Conservation (phyloP, 2,113 vertebrate species). For the Elanoides forficatus region DNA sequence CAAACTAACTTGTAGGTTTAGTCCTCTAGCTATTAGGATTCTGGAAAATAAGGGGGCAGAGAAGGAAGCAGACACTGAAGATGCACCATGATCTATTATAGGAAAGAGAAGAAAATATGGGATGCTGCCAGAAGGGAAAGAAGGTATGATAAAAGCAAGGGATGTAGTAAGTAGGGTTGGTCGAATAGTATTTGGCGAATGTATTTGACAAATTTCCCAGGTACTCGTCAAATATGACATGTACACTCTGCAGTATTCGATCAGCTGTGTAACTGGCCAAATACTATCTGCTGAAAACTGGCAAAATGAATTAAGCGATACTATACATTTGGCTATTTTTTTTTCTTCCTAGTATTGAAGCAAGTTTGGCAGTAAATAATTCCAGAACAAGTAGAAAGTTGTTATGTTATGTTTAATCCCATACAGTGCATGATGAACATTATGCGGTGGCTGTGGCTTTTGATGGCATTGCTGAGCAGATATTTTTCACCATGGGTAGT, state of each 20-base stretch:
- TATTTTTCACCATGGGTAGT: slow-evolving; percentile 60
- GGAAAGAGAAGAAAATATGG: slow-evolving; percentile 67
- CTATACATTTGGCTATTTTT: not conserved
- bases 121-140: slow-evolving; percentile 65
- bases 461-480: slow-evolving; percentile 59
- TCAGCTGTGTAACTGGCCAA: slow-evolving; percentile 53
- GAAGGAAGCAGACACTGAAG: slow-evolving; percentile 63
- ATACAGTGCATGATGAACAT: slow-evolving; percentile 28
- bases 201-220: slow-evolving; percentile 58
- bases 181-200: slow-evolving; percentile 49
- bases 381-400: slow-evolving; percentile 8
- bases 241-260: not conserved
- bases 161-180: slow-evolving; percentile 54
- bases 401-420: not conserved
- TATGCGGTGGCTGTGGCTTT: slow-evolving; percentile 55
- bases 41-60: slow-evolving; percentile 54
- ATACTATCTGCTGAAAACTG: slow-evolving; percentile 61
- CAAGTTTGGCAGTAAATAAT: slow-evolving; percentile 34
- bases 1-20: slow-evolving; percentile 63
- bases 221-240: slow-evolving; percentile 48
- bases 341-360: not conserved
- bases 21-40: slow-evolving; percentile 61
- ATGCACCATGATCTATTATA: slow-evolving; percentile 65
- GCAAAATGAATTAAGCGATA: not conserved
- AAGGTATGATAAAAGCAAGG: slow-evolving; percentile 68